Percentiles rank a stretch among this genome's conserved stretches.
Conservation (phyloP, 2,113 vertebrate species). For the Thalassarche chlororhynchos region DNA sequence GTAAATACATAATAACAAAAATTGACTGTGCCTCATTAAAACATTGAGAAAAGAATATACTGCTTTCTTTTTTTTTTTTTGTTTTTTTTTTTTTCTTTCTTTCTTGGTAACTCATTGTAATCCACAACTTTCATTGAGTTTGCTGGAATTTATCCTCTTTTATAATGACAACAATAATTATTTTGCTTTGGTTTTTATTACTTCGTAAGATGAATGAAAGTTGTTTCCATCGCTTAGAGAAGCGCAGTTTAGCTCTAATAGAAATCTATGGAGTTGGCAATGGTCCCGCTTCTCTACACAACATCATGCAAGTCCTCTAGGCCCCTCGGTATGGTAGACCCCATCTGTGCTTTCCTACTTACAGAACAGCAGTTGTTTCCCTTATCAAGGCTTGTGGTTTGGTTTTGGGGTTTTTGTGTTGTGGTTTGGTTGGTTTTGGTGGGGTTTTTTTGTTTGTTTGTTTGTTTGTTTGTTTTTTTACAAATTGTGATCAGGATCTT, state of each 20-base stretch:
- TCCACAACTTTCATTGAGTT: not conserved
- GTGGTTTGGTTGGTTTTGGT: not conserved
- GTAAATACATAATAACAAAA: slow-evolving; percentile 33
- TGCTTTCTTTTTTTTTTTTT: not conserved
- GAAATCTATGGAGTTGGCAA: not conserved
- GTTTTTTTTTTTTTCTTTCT: not conserved
- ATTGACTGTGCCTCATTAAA: slow-evolving; percentile 7
- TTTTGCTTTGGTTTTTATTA: not conserved
- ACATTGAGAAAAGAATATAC: not conserved
- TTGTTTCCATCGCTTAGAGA: not conserved
- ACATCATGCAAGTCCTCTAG: not conserved
- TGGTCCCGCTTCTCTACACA: not conserved
- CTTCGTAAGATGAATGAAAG: not conserved
- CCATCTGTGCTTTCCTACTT: not conserved
- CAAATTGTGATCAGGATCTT: not conserved
- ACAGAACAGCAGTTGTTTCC: not conserved
- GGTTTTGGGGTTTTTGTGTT: not conserved
- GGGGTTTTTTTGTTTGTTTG: no score
- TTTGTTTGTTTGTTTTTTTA: not conserved
- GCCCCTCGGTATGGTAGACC: not conserved
- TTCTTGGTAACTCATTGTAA: slow-evolving; percentile 9
- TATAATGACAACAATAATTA: not conserved
- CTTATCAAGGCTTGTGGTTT: not conserved
- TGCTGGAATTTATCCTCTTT: slow-evolving; percentile 5
- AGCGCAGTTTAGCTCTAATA: not conserved